Base-by-base conservation (phyloP, 2,113 vertebrate species). In the Cricetomys ansorgei region DNA sequence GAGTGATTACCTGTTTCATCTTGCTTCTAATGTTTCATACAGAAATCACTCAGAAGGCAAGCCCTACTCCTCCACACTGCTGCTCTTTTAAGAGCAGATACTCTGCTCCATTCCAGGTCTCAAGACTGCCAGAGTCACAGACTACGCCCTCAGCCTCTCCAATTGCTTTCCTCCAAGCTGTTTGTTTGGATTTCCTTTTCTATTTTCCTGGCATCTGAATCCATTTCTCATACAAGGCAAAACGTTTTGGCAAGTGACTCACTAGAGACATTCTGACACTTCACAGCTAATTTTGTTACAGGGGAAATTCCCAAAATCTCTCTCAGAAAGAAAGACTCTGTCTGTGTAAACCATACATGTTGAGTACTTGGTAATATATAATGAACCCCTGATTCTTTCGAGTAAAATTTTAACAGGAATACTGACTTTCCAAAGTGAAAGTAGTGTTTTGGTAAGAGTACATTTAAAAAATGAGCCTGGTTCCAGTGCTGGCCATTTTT, bases 151-250 rank as follows among this genome's bases (percentile, higher is more conserved):
- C 34, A 88, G 55, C 23, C 93, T 94, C 89, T 86, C 37, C 48
- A 75, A 65, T 55, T 70, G 50, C 19, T 73, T 77, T 45, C 59
- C 92, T 70, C 4, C 29, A 3, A 64, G 4, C 6, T 59, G 0
- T 69, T 96, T 93, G 40, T 75, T 84, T 89, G n/a, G 5, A 11
- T 57, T 85, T 89, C 84, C 55, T 72, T 88, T 94, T 96, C 85
- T 57, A 91, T 94, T 96, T 94, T 16, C 7, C 19, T 84, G 95
- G 34, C 34, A n/a, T 91, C 62, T 88, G 17, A 94, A 89, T 89
- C 91, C 91, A 77, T 73, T 94, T 96, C 81, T 92, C 21, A 64
- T 70, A 62, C 48, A 48, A 48, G n/a, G 37, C 29, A 83, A 92
- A 92, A 62, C 76, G 6, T 79, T 92, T 81, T 90, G 59, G 50